Evolutionary conservation across 2,888 invertebrate genomes (phyloP), one percentile per base, ranked within the genome.

Genomic region (Torymus texanus): DNA sequence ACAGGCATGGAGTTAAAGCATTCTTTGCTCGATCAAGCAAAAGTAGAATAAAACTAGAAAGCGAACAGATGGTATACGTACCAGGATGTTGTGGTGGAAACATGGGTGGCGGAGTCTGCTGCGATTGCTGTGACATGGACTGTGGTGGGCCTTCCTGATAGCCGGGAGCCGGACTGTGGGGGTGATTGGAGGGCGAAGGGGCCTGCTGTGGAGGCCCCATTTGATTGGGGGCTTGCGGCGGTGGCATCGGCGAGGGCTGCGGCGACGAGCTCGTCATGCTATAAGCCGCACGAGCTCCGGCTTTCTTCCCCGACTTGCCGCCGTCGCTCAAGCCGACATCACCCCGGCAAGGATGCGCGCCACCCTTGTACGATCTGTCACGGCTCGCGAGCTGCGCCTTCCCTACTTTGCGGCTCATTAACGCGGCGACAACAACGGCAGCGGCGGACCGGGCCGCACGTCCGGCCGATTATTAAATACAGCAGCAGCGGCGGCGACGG

Each of bases 181-280:
- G 90, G 86, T 91, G 91, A 85, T 91, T 75, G 80, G 90, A 90
- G 2, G 90, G 89, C 12, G 91, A 90, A 2, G 95, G 95, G 84
- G 95, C 95, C 88, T 95, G 96, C 5, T 94, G 94, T 12, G 96
- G 96, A 5, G 96, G 96, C 0, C 96, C 96, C 96, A 96, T 96
- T 21, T 96, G 95, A 8, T 96, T 96, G 2, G 96, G 96, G n/a
- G 75, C 80, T 75, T 79, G 82, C 62, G 95, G 95, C 58, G 96
- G 96, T 96, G 96, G 96, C 96, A 96, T 96, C 56, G 96, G 96
- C 87, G 95, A 96, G 83, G 93, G 96, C 90, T 95, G 95, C 79
- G 96, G 96, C 83, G 96, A 96, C 81, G 96, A 95, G 90, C 96
- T 96, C 86, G 95, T 94, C 96, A 96, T 96, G 61, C 76, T 81